Base-by-base conservation (phyloP, 2,113 vertebrate genomes). In the Oxygymnocypris stewartii region DNA sequence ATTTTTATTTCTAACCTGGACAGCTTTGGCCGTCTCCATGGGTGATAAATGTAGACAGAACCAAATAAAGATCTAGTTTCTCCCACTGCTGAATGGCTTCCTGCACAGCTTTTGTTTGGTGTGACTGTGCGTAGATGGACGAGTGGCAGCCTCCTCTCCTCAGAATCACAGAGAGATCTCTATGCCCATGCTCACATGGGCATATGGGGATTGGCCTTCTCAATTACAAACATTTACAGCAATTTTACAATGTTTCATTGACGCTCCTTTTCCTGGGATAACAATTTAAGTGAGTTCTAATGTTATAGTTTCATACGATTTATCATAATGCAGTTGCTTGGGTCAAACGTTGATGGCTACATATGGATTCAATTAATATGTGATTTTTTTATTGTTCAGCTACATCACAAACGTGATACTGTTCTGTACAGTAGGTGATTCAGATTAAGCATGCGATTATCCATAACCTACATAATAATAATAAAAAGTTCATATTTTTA, bases 61-160 rank as follows among this genome's bases (percentile, higher is more conserved):
- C 75, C 84, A 88, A 88, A 86, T 85, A 90, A 86, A 89, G 59
- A 86, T 88, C 84, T 76, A 80, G 49, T 89, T 88, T 71, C 80
- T 82, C 28, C 20, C 59, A 79, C 31, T 25, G 65, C 25, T 51
- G 28, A 74, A 82, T 67, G 20, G 54, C 84, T 88, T 87, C 84
- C 86, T 82, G 51, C 54, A 78, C 77, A 8, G 47, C 35, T 74
- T 83, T 85, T 89, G 78, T 89, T 82, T 71, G 78, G 78, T 67
- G 57, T 23, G 82, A 51, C 78, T 85, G 82, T 87, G 79, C 63
- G 73, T 49, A 78, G 74, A 83, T 40, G 47, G 79, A 86, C 20
- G 35, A 78, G 73, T 78, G 37, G 16, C 73, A 63, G 81, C 47
- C 9, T 54, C 75, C 47, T 65, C 74, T 79, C 65, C 49, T 57